A percentile compares a stretch with the other conserved stretches of the same genome.
Conservation (phyloP, 2,888 invertebrate species). For the Ischnus inquisitorius region DNA sequence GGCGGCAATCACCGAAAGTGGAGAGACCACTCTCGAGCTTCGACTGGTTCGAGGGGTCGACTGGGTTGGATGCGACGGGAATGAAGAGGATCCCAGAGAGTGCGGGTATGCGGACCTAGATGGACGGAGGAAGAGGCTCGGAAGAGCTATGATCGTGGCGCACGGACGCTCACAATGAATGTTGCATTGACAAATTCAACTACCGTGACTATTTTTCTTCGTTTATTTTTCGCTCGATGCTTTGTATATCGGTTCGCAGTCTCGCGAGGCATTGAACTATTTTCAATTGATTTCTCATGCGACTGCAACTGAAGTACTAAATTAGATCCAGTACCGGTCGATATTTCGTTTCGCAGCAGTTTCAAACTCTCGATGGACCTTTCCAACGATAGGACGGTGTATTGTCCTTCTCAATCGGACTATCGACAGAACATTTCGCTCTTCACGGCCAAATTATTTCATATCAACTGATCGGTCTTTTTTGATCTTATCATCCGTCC, state of each 20-base stretch:
- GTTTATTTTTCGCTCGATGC: no score
- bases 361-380: not conserved
- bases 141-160: conserved; percentile 48
- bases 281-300: not conserved
- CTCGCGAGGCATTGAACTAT: not conserved
- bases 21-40: conserved; percentile 74
- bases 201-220: not conserved
- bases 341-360: not conserved
- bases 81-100: conserved; percentile 53
- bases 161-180: conserved; percentile 8
- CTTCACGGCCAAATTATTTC: no score
- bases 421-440: no score
- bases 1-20: conserved; percentile 81
- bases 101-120: conserved; percentile 64
- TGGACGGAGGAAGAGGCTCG: conserved; percentile 37
- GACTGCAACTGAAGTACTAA: not conserved
- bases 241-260: no score
- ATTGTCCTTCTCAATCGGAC: no score
- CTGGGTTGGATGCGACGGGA: conserved; percentile 43
- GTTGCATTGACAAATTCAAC: conserved; percentile 4
- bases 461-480: no score
- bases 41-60: conserved; percentile 60
- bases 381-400: not conserved
- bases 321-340: not conserved
- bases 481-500: no score